Base-by-base conservation (phyloP, 2,113 vertebrate genomes). In the Zosterops pallidus region DNA sequence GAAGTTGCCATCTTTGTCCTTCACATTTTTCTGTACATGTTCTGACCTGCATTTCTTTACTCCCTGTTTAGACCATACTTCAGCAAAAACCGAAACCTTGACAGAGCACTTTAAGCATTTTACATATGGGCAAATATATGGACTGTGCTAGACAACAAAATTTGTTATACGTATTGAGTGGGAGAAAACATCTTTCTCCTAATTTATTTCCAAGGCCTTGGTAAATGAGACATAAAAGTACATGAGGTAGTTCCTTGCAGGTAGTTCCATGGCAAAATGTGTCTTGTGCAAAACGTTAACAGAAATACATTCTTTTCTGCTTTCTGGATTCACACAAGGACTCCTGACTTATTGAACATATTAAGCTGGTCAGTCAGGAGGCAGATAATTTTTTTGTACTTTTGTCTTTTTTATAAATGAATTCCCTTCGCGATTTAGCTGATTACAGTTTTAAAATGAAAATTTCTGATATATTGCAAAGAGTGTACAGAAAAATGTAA, bases 381-480 rank as follows among this genome's bases (percentile, higher is more conserved):
- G 44, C 44, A 89, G 68, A 89, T 56, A 55, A 86, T 77, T 92
- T 83, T 92, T 92, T 92, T 94, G 76, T 68, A 62, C n/a, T 71
- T 71, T 31, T 15, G 4, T 5, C 60, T 77, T 81, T 55, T 72
- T 84, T 52, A 57, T 91, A 87, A 94, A 93, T 92, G 0, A 92
- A 91, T 80, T 83, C 19, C 49, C 29, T 82, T 81, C 70, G 89
- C 0, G 0, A 93, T 89, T 95, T 89, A 86, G 42, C 69, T 95
- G 65, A 74, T 83, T 89, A 42, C 18, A 90, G 46, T 69, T 80
- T 62, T 92, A 68, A 89, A 96, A 90, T 89, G 21, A 87, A 96
- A 86, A 76, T 74, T 17, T 56, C 55, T 60, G 70, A 83, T 96
- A 90, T 94, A 91, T 96, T 75, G 83, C 52, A 95, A 96, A 84